phyloP scores from a whole-genome alignment of 2,888 invertebrate genomes.

The Lamellibrachia satsuma region DNA sequence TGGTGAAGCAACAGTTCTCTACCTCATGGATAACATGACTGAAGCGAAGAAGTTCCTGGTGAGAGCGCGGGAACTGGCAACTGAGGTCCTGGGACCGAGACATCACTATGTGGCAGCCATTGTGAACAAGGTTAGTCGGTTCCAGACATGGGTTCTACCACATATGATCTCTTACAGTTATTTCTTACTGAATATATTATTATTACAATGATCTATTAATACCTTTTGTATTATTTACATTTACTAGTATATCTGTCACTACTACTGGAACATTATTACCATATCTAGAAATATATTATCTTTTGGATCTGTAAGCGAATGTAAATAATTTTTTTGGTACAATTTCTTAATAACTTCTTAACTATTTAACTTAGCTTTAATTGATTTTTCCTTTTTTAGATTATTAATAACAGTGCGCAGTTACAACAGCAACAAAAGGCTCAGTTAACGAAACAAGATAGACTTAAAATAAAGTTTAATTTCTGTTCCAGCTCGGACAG shows the following conservation, averaged over 20 bases:
- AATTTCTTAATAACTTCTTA: too few species aligned
- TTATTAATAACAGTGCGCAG: background rate
- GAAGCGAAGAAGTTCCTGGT: conserved; percentile 47
- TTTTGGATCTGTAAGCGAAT: too few species aligned
- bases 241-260: too few species aligned
- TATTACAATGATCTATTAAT: too few species aligned
- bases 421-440: background rate
- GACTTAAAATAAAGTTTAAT: background rate
- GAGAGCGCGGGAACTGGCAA: conserved; percentile 48
- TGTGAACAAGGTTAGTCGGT: conserved; percentile 45
- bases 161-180: too few species aligned
- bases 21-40: conserved; percentile 44
- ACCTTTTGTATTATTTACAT: too few species aligned
- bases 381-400: too few species aligned
- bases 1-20: conserved; percentile 48
- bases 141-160: background rate
- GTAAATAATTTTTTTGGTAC: too few species aligned
- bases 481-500: conserved; percentile 48
- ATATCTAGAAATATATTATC: too few species aligned
- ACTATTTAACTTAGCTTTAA: too few species aligned
- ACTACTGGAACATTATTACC: too few species aligned
- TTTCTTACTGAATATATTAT: too few species aligned
- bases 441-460: background rate
- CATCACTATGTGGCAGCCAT: conserved; percentile 53
- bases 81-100: conserved; percentile 47